Conservation (phyloP, 2,888 invertebrate species). For the Heteromurus nitidus region DNA sequence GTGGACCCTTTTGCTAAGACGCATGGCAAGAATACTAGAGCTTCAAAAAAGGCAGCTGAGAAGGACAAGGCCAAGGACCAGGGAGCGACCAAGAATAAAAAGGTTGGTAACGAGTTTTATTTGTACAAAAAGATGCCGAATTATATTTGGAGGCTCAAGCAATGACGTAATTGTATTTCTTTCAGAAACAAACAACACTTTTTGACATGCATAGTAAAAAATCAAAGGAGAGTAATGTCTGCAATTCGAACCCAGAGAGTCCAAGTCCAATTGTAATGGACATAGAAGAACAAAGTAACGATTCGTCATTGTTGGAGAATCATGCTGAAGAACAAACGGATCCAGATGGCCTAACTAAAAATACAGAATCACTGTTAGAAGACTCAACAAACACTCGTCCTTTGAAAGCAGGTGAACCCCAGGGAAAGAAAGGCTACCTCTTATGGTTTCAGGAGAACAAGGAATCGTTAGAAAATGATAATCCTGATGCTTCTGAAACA, state of each 20-base stretch:
- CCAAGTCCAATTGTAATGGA: slow-evolving; percentile 19
- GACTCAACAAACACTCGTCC: slow-evolving; percentile 40
- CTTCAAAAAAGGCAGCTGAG: slow-evolving; percentile 32
- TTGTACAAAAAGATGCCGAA: too few species aligned
- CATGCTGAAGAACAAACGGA: not conserved
- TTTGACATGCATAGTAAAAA: slow-evolving; percentile 65
- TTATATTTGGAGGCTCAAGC: not conserved
- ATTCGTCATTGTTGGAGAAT: slow-evolving; percentile 24
- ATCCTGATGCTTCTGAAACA: slow-evolving; percentile 78
- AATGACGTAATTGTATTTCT: not conserved
- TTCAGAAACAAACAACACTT: slow-evolving; percentile 67
- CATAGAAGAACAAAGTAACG: slow-evolving; percentile 43
- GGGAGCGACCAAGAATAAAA: slow-evolving; percentile 39
- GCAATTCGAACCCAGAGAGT: not conserved
- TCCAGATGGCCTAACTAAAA: not conserved
- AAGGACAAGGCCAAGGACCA: slow-evolving; percentile 43
- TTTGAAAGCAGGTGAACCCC: not conserved
- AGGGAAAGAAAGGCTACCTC: slow-evolving; percentile 76
- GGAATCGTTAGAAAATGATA: slow-evolving; percentile 78
- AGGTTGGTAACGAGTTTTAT: slow-evolving; percentile 12
- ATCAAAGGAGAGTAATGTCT: slow-evolving; percentile 17
- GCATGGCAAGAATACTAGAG: slow-evolving; percentile 4
- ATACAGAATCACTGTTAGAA: slow-evolving; percentile 34
- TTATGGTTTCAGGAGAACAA: slow-evolving; percentile 81
- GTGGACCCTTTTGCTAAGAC: slow-evolving; percentile 37